Evolutionary conservation across 2,888 invertebrate genomes (phyloP).

Genomic region (Drosophila prostipennis): DNA sequence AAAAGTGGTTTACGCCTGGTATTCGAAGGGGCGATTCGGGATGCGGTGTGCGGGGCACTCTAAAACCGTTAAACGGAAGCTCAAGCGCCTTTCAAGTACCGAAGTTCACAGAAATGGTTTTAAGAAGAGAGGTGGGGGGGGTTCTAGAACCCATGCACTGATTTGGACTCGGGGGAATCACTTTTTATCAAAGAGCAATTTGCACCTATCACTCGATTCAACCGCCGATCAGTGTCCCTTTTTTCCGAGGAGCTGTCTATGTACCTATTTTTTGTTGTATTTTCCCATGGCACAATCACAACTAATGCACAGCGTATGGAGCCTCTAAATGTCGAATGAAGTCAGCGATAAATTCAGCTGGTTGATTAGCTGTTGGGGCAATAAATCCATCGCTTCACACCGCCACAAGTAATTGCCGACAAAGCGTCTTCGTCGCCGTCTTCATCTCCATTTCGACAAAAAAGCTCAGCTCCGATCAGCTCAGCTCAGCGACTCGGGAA

Average conservation of each 20-base stretch:
- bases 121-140: neutral
- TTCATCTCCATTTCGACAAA: slow-evolving; percentile 35
- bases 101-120: slow-evolving; percentile 24
- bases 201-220: slow-evolving; percentile 39
- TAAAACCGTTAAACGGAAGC: slow-evolving; percentile 64
- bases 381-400: slow-evolving; percentile 68
- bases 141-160: slow-evolving; percentile 10
- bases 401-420: slow-evolving; percentile 61
- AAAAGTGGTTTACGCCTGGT: slow-evolving; percentile 55
- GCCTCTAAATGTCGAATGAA: slow-evolving; percentile 61
- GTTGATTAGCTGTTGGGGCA: slow-evolving; percentile 64
- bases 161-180: slow-evolving; percentile 31
- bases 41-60: neutral
- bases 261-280: slow-evolving; percentile 10
- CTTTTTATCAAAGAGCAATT: slow-evolving; percentile 38
- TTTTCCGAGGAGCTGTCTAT: slow-evolving; percentile 3
- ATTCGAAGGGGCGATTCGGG: neutral
- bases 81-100: slow-evolving; percentile 44
- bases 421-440: slow-evolving; percentile 53
- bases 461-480: slow-evolving; percentile 34
- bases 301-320: slow-evolving; percentile 42
- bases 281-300: slow-evolving; percentile 61
- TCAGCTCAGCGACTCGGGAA: slow-evolving; percentile 5
- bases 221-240: slow-evolving; percentile 29
- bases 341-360: slow-evolving; percentile 69